phyloP scores from a whole-genome alignment of 2,113 vertebrate genomes.

The Pelobates fuscus region DNA sequence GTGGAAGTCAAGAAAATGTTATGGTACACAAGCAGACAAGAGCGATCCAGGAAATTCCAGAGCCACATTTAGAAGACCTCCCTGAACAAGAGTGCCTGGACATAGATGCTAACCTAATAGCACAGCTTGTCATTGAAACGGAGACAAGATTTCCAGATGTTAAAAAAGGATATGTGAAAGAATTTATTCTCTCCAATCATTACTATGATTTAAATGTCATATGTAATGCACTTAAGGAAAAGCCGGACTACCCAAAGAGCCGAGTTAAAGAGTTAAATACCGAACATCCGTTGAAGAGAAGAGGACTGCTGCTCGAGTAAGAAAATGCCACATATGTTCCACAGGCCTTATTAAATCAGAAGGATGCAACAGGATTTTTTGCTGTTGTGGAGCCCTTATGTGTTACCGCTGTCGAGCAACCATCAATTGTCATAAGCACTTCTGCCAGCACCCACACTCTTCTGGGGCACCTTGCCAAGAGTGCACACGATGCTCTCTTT shows the following conservation, averaged over 20 bases:
- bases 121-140: conserved; percentile 71
- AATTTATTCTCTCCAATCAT: no score
- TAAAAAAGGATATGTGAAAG: no score
- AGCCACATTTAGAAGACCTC: conserved; percentile 56
- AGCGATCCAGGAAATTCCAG: conserved; percentile 50
- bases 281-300: conserved; percentile 91
- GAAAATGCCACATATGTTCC: conserved; percentile 89
- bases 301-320: conserved; percentile 93
- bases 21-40: conserved; percentile 64
- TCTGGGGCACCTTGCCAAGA: no score
- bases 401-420: conserved; percentile 94
- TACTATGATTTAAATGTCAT: no score
- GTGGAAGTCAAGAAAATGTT: conserved; percentile 50
- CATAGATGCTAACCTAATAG: conserved; percentile 65
- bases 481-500: conserved; percentile 90
- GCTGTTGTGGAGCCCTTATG: conserved; percentile 93
- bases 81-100: conserved; percentile 62
- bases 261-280: no score
- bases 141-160: no score
- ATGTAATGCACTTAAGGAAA: no score
- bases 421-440: no score
- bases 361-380: conserved; percentile 97
- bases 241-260: no score
- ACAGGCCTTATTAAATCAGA: no score
- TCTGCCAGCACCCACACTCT: no score